Percentiles rank a stretch among this genome's conserved stretches.
Conservation (phyloP, 1,140 invertebrate species). For the Plodia interpunctella region DNA sequence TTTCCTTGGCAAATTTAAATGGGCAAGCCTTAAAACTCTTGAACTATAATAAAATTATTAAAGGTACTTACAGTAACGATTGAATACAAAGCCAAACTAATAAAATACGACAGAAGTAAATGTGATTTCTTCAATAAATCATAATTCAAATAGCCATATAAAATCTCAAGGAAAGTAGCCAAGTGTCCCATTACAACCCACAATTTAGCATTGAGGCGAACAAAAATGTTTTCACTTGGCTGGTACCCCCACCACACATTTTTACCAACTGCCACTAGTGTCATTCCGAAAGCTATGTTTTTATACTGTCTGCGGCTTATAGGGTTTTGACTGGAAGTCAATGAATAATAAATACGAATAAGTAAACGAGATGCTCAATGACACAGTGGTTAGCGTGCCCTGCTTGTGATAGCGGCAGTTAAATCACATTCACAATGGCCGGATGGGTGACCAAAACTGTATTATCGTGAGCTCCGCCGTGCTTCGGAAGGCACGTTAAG, state of each 20-base stretch:
- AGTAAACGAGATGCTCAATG: too few relatives aligned
- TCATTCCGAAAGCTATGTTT: background rate
- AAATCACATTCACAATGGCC: too few relatives aligned
- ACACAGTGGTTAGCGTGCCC: too few relatives aligned
- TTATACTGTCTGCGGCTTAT: background rate
- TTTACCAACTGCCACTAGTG: background rate
- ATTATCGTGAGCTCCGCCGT: too few relatives aligned
- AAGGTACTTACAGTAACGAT: background rate
- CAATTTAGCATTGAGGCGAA: background rate
- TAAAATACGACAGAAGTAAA: background rate
- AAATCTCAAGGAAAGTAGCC: background rate
- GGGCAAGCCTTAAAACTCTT: too few relatives aligned
- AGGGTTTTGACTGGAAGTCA: background rate
- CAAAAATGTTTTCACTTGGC: background rate
- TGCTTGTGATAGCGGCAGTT: too few relatives aligned
- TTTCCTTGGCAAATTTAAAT: too few relatives aligned
- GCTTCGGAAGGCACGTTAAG: too few relatives aligned
- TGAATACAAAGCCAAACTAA: background rate
- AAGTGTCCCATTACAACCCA: background rate
- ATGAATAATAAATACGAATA: background rate
- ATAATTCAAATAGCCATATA: background rate
- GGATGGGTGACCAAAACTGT: too few relatives aligned
- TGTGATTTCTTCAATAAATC: background rate
- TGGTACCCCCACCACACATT: background rate
- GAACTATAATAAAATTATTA: too few relatives aligned